A percentile compares a stretch with the other conserved stretches of the same genome.
Evolutionary conservation across 2,888 invertebrate species (phyloP).

Genomic region (Thereva unica): DNA sequence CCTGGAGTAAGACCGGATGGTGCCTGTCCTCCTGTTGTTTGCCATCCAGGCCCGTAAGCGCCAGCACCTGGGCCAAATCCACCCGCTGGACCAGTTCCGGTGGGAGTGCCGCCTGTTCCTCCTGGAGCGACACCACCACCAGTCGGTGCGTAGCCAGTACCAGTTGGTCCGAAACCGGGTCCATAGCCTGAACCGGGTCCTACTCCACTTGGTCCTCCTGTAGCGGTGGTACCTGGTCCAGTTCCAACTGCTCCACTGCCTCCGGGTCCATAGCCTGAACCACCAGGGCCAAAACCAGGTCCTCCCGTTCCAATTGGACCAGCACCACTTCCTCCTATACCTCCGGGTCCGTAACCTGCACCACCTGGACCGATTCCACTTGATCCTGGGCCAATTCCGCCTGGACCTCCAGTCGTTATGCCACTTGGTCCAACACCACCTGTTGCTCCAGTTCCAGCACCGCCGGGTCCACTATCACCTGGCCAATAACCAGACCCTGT

Average conservation of each 20-base stretch:
- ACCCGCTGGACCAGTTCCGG: neutral
- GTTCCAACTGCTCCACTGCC: neutral
- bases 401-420: conserved; percentile 40
- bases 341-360: neutral
- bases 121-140: neutral
- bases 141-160: conserved; percentile 27
- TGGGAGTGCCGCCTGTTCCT: too few relatives aligned
- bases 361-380: too few relatives aligned
- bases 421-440: conserved; percentile 32
- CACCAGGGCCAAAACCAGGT: conserved; percentile 24
- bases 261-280: conserved; percentile 6
- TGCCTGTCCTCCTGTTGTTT: too few relatives aligned
- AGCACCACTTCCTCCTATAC: too few relatives aligned
- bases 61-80: conserved; percentile 40
- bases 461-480: conserved; percentile 39
- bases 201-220: conserved; percentile 33
- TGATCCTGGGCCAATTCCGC: conserved; percentile 15
- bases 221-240: conserved; percentile 11
- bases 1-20: too few relatives aligned
- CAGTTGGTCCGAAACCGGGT: conserved; percentile 16
- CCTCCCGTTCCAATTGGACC: too few relatives aligned
- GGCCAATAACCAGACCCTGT: conserved; percentile 11
- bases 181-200: conserved; percentile 34
- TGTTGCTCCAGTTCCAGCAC: conserved; percentile 25
- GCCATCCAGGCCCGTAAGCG: too few relatives aligned